Conservation (phyloP, 92 coral and sea anemone species). For the Muricea muricata region DNA sequence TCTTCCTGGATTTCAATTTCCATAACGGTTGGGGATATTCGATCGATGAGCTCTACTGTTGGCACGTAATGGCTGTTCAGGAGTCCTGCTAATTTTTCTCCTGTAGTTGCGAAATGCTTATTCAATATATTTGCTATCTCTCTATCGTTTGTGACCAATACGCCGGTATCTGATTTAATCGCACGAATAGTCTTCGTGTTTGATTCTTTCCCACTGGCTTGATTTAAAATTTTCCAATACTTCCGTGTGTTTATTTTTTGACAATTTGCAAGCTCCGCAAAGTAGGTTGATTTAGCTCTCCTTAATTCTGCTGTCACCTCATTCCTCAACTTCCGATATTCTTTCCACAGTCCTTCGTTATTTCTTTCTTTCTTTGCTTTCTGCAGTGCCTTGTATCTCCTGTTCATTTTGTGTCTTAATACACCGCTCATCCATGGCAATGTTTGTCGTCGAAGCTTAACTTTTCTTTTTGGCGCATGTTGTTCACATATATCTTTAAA, state of each 20-base stretch:
- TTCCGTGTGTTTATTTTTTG: conserved; percentile 33
- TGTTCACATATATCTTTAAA: neutral
- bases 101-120: conserved; percentile 48
- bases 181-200: conserved; percentile 20
- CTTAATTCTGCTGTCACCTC: conserved; percentile 61
- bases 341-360: conserved; percentile 13
- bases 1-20: conserved; percentile 35
- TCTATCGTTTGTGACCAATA: conserved; percentile 34
- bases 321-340: conserved; percentile 53
- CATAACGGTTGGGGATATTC: conserved; percentile 21
- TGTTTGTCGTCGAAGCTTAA: conserved; percentile 7
- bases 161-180: conserved; percentile 22
- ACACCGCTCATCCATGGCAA: conserved; percentile 20
- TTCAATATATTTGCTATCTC: conserved; percentile 53
- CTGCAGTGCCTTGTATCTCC: conserved; percentile 11
- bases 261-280: conserved; percentile 36
- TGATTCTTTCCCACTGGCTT: conserved; percentile 17
- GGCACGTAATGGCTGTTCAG: neutral
- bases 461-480: neutral
- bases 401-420: conserved; percentile 28
- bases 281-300: conserved; percentile 49
- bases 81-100: conserved; percentile 30
- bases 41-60: conserved; percentile 10
- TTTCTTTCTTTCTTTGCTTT: neutral
- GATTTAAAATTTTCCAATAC: conserved; percentile 59